A percentile compares a stretch with the other conserved stretches of the same genome.
These are phyloP conservation scores for Cyprinella venusta DNA, from an alignment of 2,797 vertebrate genomes.

Conservation along the genomic window DNA sequence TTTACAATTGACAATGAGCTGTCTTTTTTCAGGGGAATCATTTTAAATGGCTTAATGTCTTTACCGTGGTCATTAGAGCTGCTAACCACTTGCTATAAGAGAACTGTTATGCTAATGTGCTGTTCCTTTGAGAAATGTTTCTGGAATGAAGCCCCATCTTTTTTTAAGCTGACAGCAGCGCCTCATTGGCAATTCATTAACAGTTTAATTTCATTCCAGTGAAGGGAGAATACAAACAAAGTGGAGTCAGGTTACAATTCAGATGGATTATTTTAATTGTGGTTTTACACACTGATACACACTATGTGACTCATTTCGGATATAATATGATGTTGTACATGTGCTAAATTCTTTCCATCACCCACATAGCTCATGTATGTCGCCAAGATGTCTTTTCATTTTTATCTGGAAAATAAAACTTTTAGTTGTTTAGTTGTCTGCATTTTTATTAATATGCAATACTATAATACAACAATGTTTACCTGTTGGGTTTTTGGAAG, in stretches of 20 bases:
- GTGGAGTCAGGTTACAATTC: background rate
- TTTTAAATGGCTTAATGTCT: conserved; percentile 5
- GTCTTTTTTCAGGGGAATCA: background rate
- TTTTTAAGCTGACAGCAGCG: conserved; percentile 13
- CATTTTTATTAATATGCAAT: background rate
- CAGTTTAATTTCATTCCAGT: conserved; percentile 68
- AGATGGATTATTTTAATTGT: conserved; percentile 48
- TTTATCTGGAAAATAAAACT: background rate
- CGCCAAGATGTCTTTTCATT: background rate
- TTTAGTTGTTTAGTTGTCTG: background rate
- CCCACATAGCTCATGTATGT: background rate
- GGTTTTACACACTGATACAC: background rate
- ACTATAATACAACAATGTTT: background rate
- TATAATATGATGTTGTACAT: background rate
- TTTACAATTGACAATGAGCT: conserved; percentile 3
- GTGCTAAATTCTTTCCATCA: background rate
- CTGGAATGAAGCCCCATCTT: conserved; percentile 41
- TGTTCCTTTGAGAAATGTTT: conserved; percentile 68
- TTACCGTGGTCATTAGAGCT: conserved; percentile 62
- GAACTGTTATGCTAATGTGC: conserved; percentile 65
- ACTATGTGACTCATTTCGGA: background rate
- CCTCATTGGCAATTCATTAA: conserved; percentile 72
- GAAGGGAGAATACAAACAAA: conserved; percentile 35
- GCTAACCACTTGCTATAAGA: conserved; percentile 55
- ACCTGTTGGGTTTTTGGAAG: background rate